These are phyloP conservation scores for Hypomecis atomaria DNA, from an alignment of 2,888 invertebrate species.

Conservation along the genomic window DNA sequence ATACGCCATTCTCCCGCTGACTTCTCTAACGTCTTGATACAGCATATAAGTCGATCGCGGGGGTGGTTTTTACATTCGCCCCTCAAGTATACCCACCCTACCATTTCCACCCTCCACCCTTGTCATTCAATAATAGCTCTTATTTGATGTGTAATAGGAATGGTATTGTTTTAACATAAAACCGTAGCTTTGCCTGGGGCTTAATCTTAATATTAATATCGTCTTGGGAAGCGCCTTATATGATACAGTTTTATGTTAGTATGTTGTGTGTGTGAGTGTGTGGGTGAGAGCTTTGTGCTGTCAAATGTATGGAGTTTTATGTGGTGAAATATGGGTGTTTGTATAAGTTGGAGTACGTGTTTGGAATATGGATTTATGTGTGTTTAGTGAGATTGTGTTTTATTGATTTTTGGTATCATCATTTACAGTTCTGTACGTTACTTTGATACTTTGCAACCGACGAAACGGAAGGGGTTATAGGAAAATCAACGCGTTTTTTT, in stretches of 20 bases:
- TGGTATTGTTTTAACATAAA: slow-evolving; percentile 20
- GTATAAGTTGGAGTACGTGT: slow-evolving; percentile 28
- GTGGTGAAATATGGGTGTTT: slow-evolving; percentile 35
- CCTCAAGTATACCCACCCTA: slow-evolving; percentile 75
- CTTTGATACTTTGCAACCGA: too few relatives aligned
- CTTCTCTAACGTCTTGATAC: slow-evolving; percentile 75
- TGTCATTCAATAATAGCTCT: slow-evolving; percentile 41
- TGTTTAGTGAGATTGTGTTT: slow-evolving; percentile 9
- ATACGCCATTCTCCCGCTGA: slow-evolving; percentile 45
- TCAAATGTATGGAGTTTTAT: slow-evolving; percentile 42
- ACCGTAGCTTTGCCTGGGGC: slow-evolving; percentile 51
- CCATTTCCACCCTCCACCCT: slow-evolving; percentile 47
- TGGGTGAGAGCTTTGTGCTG: slow-evolving; percentile 54
- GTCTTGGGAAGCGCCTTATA: slow-evolving; percentile 75
- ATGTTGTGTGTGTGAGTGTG: slow-evolving; percentile 54
- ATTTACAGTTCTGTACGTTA: too few relatives aligned
- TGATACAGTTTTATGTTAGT: slow-evolving; percentile 74
- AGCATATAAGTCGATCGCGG: slow-evolving; percentile 84
- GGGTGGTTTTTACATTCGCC: slow-evolving; percentile 82
- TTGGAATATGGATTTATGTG: slow-evolving; percentile 27
- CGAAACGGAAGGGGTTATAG: too few relatives aligned
- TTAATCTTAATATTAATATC: slow-evolving; percentile 81
- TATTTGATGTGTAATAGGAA: not conserved
- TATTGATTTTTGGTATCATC: slow-evolving; percentile 7
- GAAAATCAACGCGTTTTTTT: too few relatives aligned